Evolutionary conservation across 2,888 invertebrate species (phyloP).

Genomic region (Caenorhabditis uteleia): DNA sequence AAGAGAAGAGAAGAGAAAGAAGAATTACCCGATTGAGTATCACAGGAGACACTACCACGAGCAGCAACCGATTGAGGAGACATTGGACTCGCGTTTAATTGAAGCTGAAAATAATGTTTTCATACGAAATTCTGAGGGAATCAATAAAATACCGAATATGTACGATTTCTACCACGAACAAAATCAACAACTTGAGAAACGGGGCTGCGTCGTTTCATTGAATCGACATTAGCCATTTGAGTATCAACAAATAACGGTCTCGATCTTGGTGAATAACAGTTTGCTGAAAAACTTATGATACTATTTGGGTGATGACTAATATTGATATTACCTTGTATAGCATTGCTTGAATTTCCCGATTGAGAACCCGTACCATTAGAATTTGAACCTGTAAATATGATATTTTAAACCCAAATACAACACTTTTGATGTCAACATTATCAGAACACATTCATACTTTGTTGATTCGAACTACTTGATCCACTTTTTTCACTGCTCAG

Average conservation of each 20-base stretch:
- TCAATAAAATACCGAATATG: constrained; percentile 37
- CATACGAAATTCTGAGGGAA: not conserved
- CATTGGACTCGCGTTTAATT: constrained; percentile 30
- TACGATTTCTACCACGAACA: constrained; percentile 46
- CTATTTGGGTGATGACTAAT: too few species aligned
- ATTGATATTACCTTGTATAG: too few species aligned
- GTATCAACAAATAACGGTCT: constrained; percentile 59
- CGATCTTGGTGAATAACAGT: constrained; percentile 36
- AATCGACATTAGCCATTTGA: constrained; percentile 47
- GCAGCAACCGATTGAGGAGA: constrained; percentile 32
- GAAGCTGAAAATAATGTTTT: constrained; percentile 15
- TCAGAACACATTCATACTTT: not conserved
- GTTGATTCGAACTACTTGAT: not conserved
- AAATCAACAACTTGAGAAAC: constrained; percentile 52
- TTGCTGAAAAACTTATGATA: too few species aligned
- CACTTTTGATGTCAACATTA: too few species aligned
- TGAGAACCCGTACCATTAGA: not conserved
- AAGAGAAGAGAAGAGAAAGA: not conserved
- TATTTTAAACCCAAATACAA: not conserved
- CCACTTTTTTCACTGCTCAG: constrained; percentile 26
- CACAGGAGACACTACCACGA: constrained; percentile 27
- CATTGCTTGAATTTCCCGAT: too few species aligned
- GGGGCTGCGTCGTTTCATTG: constrained; percentile 41
- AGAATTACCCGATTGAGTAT: constrained; percentile 15
- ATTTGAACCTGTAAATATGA: not conserved